A percentile compares a stretch with the other conserved stretches of the same genome.
These are phyloP conservation scores for Cremastinae sp. DNA, from an alignment of 2,888 invertebrate species.

Conservation along the genomic window DNA sequence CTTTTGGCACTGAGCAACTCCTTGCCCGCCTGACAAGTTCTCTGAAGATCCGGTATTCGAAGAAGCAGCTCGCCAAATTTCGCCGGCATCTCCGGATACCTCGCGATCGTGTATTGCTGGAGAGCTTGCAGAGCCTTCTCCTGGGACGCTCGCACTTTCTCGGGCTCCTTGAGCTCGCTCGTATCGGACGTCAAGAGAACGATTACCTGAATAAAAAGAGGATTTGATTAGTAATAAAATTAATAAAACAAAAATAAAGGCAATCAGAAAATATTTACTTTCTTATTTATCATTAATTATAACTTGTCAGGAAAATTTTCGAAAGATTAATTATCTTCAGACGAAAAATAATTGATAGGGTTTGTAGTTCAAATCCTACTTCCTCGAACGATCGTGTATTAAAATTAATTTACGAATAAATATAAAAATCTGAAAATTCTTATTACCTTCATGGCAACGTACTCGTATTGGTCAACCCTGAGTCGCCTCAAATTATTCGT, in stretches of 20 bases:
- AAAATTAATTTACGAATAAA: no score
- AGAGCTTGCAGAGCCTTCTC: conserved; percentile 96
- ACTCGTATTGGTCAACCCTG: conserved; percentile 96
- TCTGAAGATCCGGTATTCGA: conserved; percentile 95
- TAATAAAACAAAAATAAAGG: neutral
- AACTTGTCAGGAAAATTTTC: no score
- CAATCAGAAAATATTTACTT: no score
- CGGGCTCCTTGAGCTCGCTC: conserved; percentile 95
- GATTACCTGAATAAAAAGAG: conserved; percentile 71
- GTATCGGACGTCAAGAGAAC: conserved; percentile 86
- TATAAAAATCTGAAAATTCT: neutral
- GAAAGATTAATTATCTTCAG: no score
- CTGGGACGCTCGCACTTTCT: conserved; percentile 95
- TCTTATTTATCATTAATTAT: no score
- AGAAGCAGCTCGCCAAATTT: conserved; percentile 97
- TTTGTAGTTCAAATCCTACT: no score
- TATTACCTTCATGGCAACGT: conserved; percentile 95
- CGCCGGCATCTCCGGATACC: conserved; percentile 95
- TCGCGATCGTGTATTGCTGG: conserved; percentile 93
- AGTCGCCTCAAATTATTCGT: conserved; percentile 95
- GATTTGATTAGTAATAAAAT: neutral
- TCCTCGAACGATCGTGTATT: no score
- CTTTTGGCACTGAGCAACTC: conserved; percentile 94
- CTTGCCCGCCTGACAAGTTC: conserved; percentile 97
- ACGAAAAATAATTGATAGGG: no score